These are phyloP conservation scores for Acanthacorydalis orientalis DNA, from an alignment of 2,888 invertebrate species.

Conservation along the genomic window DNA sequence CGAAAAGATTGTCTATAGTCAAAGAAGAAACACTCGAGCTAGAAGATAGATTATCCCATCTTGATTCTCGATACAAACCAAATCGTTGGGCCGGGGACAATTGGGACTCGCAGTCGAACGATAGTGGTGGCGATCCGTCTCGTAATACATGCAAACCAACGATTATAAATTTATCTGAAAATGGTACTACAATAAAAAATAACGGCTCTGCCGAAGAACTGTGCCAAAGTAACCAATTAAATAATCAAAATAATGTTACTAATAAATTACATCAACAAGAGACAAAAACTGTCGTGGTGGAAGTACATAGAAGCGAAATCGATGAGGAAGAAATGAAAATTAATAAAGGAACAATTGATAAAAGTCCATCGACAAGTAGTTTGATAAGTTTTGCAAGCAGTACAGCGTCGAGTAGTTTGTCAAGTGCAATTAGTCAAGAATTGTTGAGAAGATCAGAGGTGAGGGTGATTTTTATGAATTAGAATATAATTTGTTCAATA, in stretches of 20 bases:
- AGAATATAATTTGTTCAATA: no score
- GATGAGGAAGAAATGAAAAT: constrained; percentile 14
- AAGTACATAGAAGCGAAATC: constrained; percentile 45
- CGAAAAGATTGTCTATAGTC: constrained; percentile 52
- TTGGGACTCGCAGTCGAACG: constrained; percentile 30
- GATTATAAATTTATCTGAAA: constrained; percentile 54
- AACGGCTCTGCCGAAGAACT: constrained; percentile 19
- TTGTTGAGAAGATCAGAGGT: constrained; percentile 51
- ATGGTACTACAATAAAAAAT: constrained; percentile 53
- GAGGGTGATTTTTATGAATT: constrained; percentile 8
- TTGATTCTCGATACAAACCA: constrained; percentile 25
- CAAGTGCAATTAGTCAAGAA: constrained; percentile 54
- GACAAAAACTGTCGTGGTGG: constrained; percentile 54
- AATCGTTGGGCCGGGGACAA: constrained; percentile 42
- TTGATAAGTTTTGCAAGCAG: constrained; percentile 16
- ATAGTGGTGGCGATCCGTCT: constrained; percentile 17
- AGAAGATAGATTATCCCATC: constrained; percentile 30
- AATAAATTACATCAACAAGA: constrained; percentile 20
- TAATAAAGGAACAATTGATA: constrained; percentile 18
- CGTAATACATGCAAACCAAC: constrained; percentile 44
- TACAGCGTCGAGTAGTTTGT: constrained; percentile 32
- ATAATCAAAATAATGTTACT: no score
- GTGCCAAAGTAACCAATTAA: no score
- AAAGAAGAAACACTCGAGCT: constrained; percentile 50
- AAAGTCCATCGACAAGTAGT: constrained; percentile 20